phyloP scores from a whole-genome alignment of 2,797 vertebrate genomes.

The Oreonectes daqikongensis region DNA sequence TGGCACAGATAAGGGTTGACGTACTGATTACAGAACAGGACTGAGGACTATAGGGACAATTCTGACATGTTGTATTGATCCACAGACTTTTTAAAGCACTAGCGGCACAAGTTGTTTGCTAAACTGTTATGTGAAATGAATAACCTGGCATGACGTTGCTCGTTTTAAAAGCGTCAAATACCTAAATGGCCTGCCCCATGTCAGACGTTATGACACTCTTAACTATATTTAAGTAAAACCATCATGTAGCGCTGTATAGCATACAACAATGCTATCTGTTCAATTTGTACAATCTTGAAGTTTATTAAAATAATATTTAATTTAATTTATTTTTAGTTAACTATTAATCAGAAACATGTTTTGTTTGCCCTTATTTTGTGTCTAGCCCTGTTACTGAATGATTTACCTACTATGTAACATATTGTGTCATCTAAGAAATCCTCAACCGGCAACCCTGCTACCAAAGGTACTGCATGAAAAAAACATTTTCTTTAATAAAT shows the following conservation, averaged over 20 bases:
- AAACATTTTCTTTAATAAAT: not conserved
- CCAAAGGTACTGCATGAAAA: not conserved
- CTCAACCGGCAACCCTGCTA: not conserved
- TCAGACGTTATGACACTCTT: not conserved
- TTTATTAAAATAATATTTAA: not conserved
- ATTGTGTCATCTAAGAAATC: not conserved
- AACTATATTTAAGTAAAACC: not conserved
- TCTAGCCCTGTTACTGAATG: not conserved
- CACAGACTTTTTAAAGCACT: not conserved
- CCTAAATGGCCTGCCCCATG: not conserved
- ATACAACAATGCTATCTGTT: not conserved
- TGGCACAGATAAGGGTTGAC: constrained; percentile 26
- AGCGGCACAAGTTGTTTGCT: not conserved
- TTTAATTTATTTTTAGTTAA: not conserved
- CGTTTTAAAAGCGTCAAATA: not conserved
- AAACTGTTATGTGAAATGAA: not conserved
- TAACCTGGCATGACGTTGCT: not conserved
- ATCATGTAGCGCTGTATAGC: not conserved
- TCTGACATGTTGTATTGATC: not conserved
- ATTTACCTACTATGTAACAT: not conserved
- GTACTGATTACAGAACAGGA: constrained; percentile 20
- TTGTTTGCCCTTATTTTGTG: not conserved
- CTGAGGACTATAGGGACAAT: not conserved
- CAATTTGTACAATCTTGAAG: not conserved
- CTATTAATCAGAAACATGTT: not conserved